Evolutionary conservation across 1,140 invertebrate genomes (phyloP).

Genomic region (Bombus confusus): DNA sequence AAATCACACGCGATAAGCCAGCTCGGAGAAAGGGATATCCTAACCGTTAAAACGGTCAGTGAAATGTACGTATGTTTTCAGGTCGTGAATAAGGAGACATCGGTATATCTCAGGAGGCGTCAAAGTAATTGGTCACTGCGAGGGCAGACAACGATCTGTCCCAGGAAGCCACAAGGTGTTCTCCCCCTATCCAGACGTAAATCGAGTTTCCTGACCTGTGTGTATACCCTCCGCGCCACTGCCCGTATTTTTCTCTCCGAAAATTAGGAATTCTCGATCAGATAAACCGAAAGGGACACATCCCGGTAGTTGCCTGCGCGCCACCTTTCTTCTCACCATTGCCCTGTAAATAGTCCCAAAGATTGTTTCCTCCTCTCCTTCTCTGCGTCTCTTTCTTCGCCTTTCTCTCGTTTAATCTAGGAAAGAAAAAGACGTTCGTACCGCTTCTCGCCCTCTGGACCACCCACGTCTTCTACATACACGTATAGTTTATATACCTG

Average conservation of each 20-base stretch:
- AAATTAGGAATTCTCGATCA: conserved; percentile 77
- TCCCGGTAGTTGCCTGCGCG: conserved; percentile 43
- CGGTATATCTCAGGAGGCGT: conserved; percentile 50
- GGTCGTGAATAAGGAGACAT: conserved; percentile 15
- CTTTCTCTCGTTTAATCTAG: conserved; percentile 39
- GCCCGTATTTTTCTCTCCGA: conserved; percentile 36
- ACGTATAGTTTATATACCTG: conserved; percentile 41
- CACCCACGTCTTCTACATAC: conserved; percentile 61
- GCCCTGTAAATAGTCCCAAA: conserved; percentile 71
- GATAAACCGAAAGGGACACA: conserved; percentile 70
- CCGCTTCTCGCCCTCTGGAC: conserved; percentile 25
- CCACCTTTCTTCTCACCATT: conserved; percentile 64
- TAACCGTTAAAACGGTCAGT: too few relatives aligned
- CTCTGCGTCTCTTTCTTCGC: neutral
- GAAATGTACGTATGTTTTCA: too few relatives aligned
- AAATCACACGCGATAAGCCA: neutral
- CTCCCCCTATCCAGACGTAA: conserved; percentile 61
- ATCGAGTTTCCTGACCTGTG: conserved; percentile 65
- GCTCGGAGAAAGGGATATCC: too few relatives aligned
- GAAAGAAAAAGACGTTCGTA: conserved; percentile 17
- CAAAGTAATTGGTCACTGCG: conserved; percentile 62
- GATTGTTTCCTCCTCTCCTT: conserved; percentile 47
- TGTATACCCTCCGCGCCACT: neutral
- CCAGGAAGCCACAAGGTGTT: conserved; percentile 48
- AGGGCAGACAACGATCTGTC: conserved; percentile 49